A percentile compares a stretch with the other conserved stretches of the same genome.
Evolutionary conservation across 1,140 invertebrate species (phyloP).

Genomic region (Littorina saxatilis): DNA sequence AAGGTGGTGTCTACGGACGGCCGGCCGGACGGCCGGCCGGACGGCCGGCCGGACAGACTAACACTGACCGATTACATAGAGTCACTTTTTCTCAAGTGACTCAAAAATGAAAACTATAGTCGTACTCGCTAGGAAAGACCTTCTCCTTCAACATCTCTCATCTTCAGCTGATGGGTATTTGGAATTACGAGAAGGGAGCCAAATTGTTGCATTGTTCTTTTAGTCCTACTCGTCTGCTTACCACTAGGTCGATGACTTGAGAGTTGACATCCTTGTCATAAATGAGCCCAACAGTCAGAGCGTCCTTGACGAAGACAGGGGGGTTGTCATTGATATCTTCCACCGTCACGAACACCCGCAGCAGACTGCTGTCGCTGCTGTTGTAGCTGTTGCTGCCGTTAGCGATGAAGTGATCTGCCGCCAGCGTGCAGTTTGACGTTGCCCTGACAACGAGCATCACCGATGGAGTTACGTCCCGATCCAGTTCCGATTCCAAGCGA

Average conservation of each 20-base stretch:
- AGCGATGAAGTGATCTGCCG: not conserved
- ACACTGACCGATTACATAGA: too few species aligned
- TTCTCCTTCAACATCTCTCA: too few species aligned
- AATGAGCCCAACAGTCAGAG: constrained; percentile 27
- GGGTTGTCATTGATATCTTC: constrained; percentile 48
- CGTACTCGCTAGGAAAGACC: too few species aligned
- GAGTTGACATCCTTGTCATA: constrained; percentile 17
- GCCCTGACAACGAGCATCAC: constrained; percentile 28
- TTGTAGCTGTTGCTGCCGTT: constrained; percentile 1
- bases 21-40: too few species aligned
- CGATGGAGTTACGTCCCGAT: constrained; percentile 23
- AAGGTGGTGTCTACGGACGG: too few species aligned
- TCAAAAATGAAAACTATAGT: too few species aligned
- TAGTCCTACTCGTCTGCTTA: too few species aligned
- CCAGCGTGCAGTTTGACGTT: constrained; percentile 7
- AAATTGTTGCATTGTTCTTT: too few species aligned
- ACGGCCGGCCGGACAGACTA: too few species aligned
- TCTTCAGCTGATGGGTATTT: too few species aligned
- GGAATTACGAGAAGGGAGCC: too few species aligned
- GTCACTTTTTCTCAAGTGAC: too few species aligned
- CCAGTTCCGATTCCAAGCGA: not conserved
- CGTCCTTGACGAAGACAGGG: constrained; percentile 33
- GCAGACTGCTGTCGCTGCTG: constrained; percentile 23
- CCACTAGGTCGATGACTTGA: constrained; percentile 29
- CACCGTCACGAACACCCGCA: constrained; percentile 31